phyloP scores from a whole-genome alignment of 2,113 vertebrate species.

The Picathartes gymnocephalus region DNA sequence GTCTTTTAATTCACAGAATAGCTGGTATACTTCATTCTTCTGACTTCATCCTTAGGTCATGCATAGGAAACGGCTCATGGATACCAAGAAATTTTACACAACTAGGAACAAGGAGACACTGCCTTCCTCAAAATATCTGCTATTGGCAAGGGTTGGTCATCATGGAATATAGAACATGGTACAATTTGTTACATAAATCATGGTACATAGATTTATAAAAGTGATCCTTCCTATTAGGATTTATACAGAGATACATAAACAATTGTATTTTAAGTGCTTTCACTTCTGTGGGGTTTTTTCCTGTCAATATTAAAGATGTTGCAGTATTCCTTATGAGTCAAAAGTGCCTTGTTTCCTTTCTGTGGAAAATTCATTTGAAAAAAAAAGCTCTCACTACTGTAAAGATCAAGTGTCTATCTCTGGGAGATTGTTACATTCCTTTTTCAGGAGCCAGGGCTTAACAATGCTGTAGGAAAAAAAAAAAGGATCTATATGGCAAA shows the following conservation, averaged over 20 bases:
- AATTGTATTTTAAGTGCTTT: not conserved
- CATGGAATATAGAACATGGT: not conserved
- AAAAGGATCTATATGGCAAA: conserved; percentile 74
- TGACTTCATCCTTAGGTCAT: not conserved
- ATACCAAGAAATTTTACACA: not conserved
- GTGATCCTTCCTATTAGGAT: not conserved
- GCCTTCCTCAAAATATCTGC: not conserved
- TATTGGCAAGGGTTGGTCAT: not conserved
- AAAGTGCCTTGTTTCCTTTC: conserved; percentile 28
- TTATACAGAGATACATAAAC: not conserved
- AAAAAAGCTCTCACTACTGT: conserved; percentile 29
- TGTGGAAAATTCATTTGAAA: not conserved
- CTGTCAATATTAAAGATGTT: not conserved
- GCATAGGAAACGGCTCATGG: not conserved
- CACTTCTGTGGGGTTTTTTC: not conserved
- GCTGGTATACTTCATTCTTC: not conserved
- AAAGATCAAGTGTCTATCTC: conserved; percentile 61
- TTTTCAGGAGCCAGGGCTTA: conserved; percentile 70
- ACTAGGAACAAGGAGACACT: not conserved
- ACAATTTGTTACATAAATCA: not conserved
- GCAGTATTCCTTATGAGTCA: not conserved
- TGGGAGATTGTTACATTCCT: conserved; percentile 35
- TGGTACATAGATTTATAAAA: not conserved
- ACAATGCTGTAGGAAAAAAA: conserved; percentile 51
- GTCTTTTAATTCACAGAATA: not conserved